Evolutionary conservation across 2,888 invertebrate species (phyloP).

Genomic region (Callimorpha dominula): DNA sequence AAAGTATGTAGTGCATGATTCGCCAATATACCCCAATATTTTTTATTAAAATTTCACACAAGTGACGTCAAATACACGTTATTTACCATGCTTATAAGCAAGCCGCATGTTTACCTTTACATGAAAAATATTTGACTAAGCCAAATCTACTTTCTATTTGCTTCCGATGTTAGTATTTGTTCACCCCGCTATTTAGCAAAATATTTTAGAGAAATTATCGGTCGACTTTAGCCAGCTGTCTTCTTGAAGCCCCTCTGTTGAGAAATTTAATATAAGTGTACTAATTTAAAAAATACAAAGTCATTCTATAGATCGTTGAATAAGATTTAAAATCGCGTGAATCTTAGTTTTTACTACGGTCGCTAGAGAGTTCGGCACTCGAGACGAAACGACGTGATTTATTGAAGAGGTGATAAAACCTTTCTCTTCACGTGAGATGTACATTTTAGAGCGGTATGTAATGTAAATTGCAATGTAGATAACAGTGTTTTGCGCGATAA

Average conservation of each 20-base stretch:
- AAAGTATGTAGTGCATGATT: neutral
- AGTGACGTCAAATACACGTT: constrained; percentile 3
- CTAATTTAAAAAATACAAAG: constrained; percentile 1
- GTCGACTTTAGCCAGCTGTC: constrained; percentile 25
- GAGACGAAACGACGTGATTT: constrained; percentile 48
- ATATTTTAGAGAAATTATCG: constrained; percentile 52
- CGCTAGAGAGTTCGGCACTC: constrained; percentile 25
- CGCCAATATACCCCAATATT: neutral
- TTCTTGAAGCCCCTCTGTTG: constrained; percentile 29
- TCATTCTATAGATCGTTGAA: neutral
- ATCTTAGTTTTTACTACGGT: constrained; percentile 21
- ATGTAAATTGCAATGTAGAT: constrained; percentile 50
- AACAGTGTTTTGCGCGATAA: constrained; percentile 43
- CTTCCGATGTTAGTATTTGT: constrained; percentile 48
- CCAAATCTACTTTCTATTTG: constrained; percentile 65
- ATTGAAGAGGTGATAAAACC: constrained; percentile 51
- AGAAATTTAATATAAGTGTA: constrained; percentile 14
- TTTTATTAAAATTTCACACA: constrained; percentile 1
- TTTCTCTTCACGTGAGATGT: constrained; percentile 54
- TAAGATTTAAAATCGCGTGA: constrained; percentile 24
- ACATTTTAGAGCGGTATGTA: constrained; percentile 47
- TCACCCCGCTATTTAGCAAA: constrained; percentile 46
- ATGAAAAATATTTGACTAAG: constrained; percentile 42
- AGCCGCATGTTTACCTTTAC: constrained; percentile 12
- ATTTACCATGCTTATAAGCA: constrained; percentile 12